phyloP scores from a whole-genome alignment of 2,888 invertebrate genomes.

The Neoaliturus tenellus region DNA sequence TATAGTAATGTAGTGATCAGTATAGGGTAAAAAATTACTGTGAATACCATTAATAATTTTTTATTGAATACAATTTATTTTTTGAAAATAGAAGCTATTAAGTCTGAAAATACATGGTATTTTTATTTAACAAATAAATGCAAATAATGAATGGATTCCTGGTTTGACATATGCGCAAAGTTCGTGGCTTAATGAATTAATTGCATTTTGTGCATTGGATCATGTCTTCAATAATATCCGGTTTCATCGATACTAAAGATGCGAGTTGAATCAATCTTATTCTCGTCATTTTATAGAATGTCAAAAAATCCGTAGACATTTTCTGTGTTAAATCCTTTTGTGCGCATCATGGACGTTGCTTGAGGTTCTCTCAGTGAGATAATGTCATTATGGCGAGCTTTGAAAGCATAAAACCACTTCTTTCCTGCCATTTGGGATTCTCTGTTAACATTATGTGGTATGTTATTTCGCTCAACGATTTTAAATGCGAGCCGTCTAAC shows the following conservation, averaged over 20 bases:
- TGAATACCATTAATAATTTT: too few relatives aligned
- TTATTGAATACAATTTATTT: too few relatives aligned
- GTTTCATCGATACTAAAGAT: slow-evolving; percentile 28
- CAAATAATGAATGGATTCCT: too few relatives aligned
- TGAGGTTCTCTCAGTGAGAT: slow-evolving; percentile 38
- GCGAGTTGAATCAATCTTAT: not conserved
- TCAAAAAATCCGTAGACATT: not conserved
- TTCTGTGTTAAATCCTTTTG: slow-evolving; percentile 20
- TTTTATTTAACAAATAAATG: too few relatives aligned
- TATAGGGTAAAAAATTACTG: not conserved
- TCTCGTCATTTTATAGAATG: slow-evolving; percentile 21
- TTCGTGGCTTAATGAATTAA: slow-evolving; percentile 3
- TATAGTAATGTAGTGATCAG: too few relatives aligned
- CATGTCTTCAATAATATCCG: slow-evolving; percentile 17
- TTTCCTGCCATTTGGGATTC: slow-evolving; percentile 32
- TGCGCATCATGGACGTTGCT: slow-evolving; percentile 33
- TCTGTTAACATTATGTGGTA: slow-evolving; percentile 24
- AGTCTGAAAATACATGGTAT: slow-evolving; percentile 16
- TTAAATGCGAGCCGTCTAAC: slow-evolving; percentile 24
- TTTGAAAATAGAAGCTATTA: not conserved
- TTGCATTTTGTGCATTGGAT: slow-evolving; percentile 24
- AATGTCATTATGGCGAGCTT: slow-evolving; percentile 26
- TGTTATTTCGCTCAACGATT: not conserved
- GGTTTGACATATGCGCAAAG: too few relatives aligned
- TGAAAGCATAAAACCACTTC: slow-evolving; percentile 48